Evolutionary conservation across 1,140 invertebrate genomes (phyloP), one percentile per base, ranked within the genome.

Genomic region (Zophobas atratus): DNA sequence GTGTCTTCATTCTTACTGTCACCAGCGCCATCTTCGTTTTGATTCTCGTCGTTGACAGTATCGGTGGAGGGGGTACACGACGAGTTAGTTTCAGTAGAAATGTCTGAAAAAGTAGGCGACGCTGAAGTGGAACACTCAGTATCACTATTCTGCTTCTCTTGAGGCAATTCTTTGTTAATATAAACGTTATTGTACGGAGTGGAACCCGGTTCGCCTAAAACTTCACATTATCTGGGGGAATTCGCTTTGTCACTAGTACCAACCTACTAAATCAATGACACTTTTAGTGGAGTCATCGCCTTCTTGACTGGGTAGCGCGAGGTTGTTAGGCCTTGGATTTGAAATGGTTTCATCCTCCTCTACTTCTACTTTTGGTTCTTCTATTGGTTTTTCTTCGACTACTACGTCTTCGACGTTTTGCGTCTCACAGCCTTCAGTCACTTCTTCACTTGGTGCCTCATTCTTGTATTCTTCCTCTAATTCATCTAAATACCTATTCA

Each of bases 401-500:
- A n/a, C 76, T 6, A 46, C 6, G 8, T 80, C 51, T 56, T 53
- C 56, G 8, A 33, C 34, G 6, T 67, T 72, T 34, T 53, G n/a
- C 32, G 4, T 63, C 39, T 55, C 60, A 43, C 33, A 41, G 34
- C 41, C 55, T 20, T 67, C 43, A 6, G 6, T 46, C 6, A 6
- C 32, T 20, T 71, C 34, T 8, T 72, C 36, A 1, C 55, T 8
- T 53, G n/a, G 55, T 75, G 20, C 56, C 55, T 39, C 41, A 74
- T 35, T 20, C 73, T 82, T 84, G 33, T 81, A 81, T 71, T 89
- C 88, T 33, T 88, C 83, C 71, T 90, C 90, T n/a, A 91, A 82
- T 70, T 90, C 87, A 1, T 89, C 86, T 48, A 92, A 85, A 84
- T 91, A 90, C 46, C 89, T 86, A 55, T 87, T 88, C n/a, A 92